Percentiles rank a stretch among this genome's conserved stretches.
Conservation (phyloP, 2,113 vertebrate species). For the Anas platyrhynchos region DNA sequence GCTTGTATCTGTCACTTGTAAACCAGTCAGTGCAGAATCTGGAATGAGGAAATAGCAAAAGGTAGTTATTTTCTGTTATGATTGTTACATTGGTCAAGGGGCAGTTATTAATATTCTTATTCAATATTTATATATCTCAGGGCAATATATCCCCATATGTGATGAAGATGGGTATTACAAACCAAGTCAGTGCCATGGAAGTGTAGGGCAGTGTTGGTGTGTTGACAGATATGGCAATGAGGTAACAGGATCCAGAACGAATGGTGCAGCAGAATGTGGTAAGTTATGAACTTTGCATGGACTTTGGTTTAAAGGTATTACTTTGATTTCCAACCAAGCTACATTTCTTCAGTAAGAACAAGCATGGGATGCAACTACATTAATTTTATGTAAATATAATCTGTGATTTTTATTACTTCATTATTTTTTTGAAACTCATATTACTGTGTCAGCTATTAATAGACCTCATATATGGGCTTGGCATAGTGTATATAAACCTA, state of each 20-base stretch:
- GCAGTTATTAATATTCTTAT: neutral
- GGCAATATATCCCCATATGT: slow-evolving; percentile 90
- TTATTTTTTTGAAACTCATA: neutral
- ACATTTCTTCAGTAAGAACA: neutral
- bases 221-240: slow-evolving; percentile 97
- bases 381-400: neutral
- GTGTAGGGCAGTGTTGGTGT: slow-evolving; percentile 93
- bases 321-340: neutral
- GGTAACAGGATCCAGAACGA: slow-evolving; percentile 86
- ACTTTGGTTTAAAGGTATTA: neutral
- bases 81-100: neutral
- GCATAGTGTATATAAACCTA: neutral
- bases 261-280: slow-evolving; percentile 88
- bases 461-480: neutral
- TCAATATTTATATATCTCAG: slow-evolving; percentile 55
- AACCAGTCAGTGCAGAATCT: neutral
- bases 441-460: neutral
- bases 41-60: neutral
- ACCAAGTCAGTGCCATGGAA: slow-evolving; percentile 91
- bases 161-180: slow-evolving; percentile 95
- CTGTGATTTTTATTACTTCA: neutral
- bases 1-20: neutral
- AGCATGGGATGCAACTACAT: neutral
- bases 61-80: neutral
- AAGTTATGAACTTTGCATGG: slow-evolving; percentile 15